phyloP scores from a whole-genome alignment of 1,140 invertebrate species.

The Eufriesea mexicana region DNA sequence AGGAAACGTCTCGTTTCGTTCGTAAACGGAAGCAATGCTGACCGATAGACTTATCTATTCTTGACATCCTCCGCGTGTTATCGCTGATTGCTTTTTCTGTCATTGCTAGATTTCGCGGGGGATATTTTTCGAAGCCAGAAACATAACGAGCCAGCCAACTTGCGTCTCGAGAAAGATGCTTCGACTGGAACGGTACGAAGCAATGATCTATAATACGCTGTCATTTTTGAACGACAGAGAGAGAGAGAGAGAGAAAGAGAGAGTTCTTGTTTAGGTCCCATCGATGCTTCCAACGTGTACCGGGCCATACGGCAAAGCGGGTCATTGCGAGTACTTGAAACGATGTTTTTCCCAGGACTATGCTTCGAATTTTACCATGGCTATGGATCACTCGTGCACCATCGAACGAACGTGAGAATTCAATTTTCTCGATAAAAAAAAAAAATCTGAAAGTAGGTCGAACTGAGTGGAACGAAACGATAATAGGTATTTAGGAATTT shows the following conservation, averaged over 20 bases:
- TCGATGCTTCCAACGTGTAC: slow-evolving; percentile 77
- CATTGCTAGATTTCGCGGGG: neutral
- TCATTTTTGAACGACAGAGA: too few relatives aligned
- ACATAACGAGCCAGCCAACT: too few relatives aligned
- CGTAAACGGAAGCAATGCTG: neutral
- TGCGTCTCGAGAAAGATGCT: neutral
- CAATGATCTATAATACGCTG: too few relatives aligned
- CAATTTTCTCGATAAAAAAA: too few relatives aligned
- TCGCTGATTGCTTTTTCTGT: neutral
- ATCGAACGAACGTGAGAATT: slow-evolving; percentile 84
- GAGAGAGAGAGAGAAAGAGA: too few relatives aligned
- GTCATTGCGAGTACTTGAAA: slow-evolving; percentile 85
- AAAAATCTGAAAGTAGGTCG: too few relatives aligned
- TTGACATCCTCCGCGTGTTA: neutral
- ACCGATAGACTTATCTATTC: neutral
- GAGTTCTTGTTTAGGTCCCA: neutral
- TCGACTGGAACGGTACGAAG: neutral
- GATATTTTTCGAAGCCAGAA: too few relatives aligned
- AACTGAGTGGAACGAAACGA: slow-evolving; percentile 19
- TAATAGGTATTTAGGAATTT: slow-evolving; percentile 84
- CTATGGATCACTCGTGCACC: slow-evolving; percentile 86
- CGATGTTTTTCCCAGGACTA: slow-evolving; percentile 86
- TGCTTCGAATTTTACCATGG: slow-evolving; percentile 82
- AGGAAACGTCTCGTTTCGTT: neutral
- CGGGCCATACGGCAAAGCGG: slow-evolving; percentile 84